Base-by-base conservation (phyloP, 2,113 vertebrate genomes). In the Anser cygnoides region DNA sequence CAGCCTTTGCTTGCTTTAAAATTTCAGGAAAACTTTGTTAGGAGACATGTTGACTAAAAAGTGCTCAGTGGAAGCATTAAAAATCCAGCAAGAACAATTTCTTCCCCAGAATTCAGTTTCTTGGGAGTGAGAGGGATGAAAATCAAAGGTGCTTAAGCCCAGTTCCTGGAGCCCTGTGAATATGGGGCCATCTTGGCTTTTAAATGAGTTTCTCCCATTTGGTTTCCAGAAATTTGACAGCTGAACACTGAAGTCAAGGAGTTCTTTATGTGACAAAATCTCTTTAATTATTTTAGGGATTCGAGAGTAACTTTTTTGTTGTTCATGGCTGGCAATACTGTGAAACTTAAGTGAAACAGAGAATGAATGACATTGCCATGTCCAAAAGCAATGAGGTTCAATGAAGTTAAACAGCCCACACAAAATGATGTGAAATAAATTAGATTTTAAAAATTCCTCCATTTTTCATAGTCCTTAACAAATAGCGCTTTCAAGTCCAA, bases 401-500 rank as follows among this genome's bases (percentile, higher is more conserved):
- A 73, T 43, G 9, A 81, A 82, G 20, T 82, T 68, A 76, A 94
- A 84, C 2, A 96, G 13, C 29, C 26, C 11, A 2, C 61, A 79
- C 12, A 44, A 89, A 94, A 95, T 49, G 14, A 61, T 62, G 66
- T n/a, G 73, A 82, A 92, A 87, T 76, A 84, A 71, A 87, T 82
- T 21, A 58, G 37, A 58, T 71, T 87, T 89, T 79, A 5, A 0
- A 43, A 94, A 87, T 87, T 66, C 46, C 58, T 72, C 44, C 12
- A 0, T 76, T 94, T 91, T 89, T 91, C 65, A 33, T 49, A 59
- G 68, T 43, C 35, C 29, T 87, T 89, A 93, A 68, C 61, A 92
- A 95, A 95, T 91, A 90, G 75, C 66, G 59, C 37, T 96, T 92
- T 75, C 70, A 89, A 82, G 62, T 57, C 72, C 74, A 92, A 78